Evolutionary conservation across 2,888 invertebrate genomes (phyloP).

Genomic region (Drosophila conformis): DNA sequence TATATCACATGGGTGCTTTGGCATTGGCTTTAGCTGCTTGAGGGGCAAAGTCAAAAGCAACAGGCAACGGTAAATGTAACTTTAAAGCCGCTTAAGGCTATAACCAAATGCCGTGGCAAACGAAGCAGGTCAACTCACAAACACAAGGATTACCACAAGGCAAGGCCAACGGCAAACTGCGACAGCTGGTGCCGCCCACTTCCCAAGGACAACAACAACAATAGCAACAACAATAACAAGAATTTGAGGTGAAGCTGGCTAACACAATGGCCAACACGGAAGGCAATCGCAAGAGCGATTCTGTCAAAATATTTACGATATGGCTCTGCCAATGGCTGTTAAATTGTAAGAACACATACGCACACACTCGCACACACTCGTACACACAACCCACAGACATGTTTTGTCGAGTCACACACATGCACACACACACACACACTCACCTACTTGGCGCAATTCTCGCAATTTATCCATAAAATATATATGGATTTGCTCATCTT

Average conservation of each 20-base stretch:
- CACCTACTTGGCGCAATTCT: slow-evolving; percentile 67
- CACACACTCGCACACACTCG: slow-evolving; percentile 16
- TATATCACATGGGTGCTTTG: slow-evolving; percentile 50
- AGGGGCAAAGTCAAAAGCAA: slow-evolving; percentile 54
- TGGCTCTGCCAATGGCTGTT: slow-evolving; percentile 70
- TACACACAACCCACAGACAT: slow-evolving; percentile 34
- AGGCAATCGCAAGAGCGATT: slow-evolving; percentile 74
- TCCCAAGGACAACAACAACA: slow-evolving; percentile 12
- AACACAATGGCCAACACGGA: slow-evolving; percentile 71
- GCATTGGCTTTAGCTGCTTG: slow-evolving; percentile 31
- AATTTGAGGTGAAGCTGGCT: slow-evolving; percentile 15
- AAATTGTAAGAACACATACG: slow-evolving; percentile 58
- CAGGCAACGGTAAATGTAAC: slow-evolving; percentile 61
- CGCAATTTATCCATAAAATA: slow-evolving; percentile 48
- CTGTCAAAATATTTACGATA: slow-evolving; percentile 81
- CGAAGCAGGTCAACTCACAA: slow-evolving; percentile 79
- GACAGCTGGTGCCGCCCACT: slow-evolving; percentile 52
- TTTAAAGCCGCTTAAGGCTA: slow-evolving; percentile 78
- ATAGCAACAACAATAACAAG: slow-evolving; percentile 45
- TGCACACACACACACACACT: slow-evolving; percentile 22
- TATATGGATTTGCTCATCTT: slow-evolving; percentile 45
- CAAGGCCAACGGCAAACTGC: slow-evolving; percentile 21
- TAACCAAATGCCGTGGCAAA: slow-evolving; percentile 76
- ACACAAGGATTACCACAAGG: slow-evolving; percentile 70
- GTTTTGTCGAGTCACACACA: slow-evolving; percentile 37